Percentiles rank a stretch among this genome's conserved stretches.
These are phyloP conservation scores for Philereme transversata DNA, from an alignment of 2,888 invertebrate species.

Conservation along the genomic window DNA sequence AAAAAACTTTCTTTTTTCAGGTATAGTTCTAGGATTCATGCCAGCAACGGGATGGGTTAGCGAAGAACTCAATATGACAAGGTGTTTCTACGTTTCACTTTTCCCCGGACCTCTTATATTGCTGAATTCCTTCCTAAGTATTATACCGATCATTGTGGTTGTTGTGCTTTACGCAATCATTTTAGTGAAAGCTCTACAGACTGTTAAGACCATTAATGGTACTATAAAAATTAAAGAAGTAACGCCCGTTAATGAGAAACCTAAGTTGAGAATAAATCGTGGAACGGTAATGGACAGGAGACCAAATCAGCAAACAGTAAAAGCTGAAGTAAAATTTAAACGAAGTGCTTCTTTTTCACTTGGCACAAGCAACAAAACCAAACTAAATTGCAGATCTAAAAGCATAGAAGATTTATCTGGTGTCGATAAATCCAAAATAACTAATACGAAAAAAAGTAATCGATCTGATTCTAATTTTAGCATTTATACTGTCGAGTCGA, in stretches of 20 bases:
- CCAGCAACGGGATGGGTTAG: slow-evolving; percentile 84
- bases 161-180: slow-evolving; percentile 84
- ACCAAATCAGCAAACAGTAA: slow-evolving; percentile 41
- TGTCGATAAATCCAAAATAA: slow-evolving; percentile 33
- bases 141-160: slow-evolving; percentile 76
- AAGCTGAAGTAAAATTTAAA: slow-evolving; percentile 44
- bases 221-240: slow-evolving; percentile 51
- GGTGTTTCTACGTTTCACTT: slow-evolving; percentile 84
- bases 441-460: slow-evolving; percentile 34
- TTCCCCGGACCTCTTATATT: slow-evolving; percentile 82
- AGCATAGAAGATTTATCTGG: slow-evolving; percentile 59
- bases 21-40: slow-evolving; percentile 83
- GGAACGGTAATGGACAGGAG: slow-evolving; percentile 48
- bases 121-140: slow-evolving; percentile 81
- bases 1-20: slow-evolving; percentile 53
- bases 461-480: slow-evolving; percentile 59
- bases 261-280: slow-evolving; percentile 64
- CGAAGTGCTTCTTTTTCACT: slow-evolving; percentile 65
- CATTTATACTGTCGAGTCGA: slow-evolving; percentile 58
- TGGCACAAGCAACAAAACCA: slow-evolving; percentile 26
- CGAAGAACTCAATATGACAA: slow-evolving; percentile 51
- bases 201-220: slow-evolving; percentile 59
- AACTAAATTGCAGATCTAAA: slow-evolving; percentile 49
- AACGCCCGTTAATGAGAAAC: slow-evolving; percentile 39
- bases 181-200: slow-evolving; percentile 82